Conservation (phyloP, 1,140 invertebrate genomes). For the Brachionus asplanchnoidis region DNA sequence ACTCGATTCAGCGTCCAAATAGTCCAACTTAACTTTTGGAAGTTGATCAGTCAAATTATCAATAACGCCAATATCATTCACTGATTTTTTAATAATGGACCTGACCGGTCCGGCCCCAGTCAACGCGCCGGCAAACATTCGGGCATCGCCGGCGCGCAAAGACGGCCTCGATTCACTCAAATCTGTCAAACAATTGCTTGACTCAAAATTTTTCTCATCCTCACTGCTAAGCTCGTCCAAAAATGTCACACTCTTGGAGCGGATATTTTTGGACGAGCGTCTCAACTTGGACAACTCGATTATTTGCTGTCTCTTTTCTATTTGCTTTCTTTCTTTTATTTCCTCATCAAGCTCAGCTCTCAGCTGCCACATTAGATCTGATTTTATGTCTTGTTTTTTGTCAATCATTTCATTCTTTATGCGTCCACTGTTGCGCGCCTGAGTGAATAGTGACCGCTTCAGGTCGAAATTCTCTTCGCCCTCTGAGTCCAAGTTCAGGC, state of each 20-base stretch:
- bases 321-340: slow-evolving; percentile 8
- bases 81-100: slow-evolving; percentile 25
- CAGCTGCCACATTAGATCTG: not conserved
- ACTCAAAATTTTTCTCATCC: not conserved
- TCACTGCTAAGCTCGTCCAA: slow-evolving; percentile 14
- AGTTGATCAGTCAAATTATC: not conserved
- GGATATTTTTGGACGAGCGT: not conserved
- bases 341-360: slow-evolving; percentile 33
- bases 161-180: not conserved
- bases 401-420: slow-evolving; percentile 21
- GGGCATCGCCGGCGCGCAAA: not conserved
- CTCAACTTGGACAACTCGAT: not conserved
- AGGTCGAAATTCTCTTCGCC: not conserved
- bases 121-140: not conserved
- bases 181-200: not conserved
- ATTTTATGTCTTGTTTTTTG: not conserved
- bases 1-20: not conserved
- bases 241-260: slow-evolving; percentile 40
- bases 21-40: not conserved
- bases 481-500: not conserved
- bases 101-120: not conserved
- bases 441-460: not conserved
- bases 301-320: not conserved
- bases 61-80: not conserved
- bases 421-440: not conserved